These are phyloP conservation scores for Calliscelio sp. DNA, from an alignment of 2,888 invertebrate species.

Conservation along the genomic window DNA sequence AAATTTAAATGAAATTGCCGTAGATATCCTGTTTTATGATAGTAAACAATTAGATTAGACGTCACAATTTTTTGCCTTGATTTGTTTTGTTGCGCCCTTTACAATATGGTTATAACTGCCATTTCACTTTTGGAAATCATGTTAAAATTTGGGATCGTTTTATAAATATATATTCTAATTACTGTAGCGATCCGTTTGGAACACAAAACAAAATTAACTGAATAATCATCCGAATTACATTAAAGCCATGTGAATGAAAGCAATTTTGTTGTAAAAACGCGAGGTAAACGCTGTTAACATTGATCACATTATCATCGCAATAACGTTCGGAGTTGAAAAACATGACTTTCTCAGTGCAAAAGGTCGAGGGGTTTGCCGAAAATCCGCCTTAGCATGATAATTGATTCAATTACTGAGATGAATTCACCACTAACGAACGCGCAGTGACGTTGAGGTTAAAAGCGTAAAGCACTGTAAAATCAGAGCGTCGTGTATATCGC, in stretches of 20 bases:
- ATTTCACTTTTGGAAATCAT: no score
- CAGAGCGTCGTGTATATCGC: slow-evolving; percentile 77
- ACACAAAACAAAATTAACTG: slow-evolving; percentile 2
- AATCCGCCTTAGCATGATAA: slow-evolving; percentile 85
- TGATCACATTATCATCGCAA: slow-evolving; percentile 56
- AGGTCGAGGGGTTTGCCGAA: slow-evolving; percentile 80
- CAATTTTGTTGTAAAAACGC: slow-evolving; percentile 30
- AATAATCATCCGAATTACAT: slow-evolving; percentile 8
- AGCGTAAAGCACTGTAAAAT: slow-evolving; percentile 83
- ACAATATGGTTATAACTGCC: not conserved
- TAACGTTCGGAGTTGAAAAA: slow-evolving; percentile 63
- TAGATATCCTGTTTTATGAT: not conserved
- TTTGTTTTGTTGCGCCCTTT: not conserved
- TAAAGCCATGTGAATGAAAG: not conserved
- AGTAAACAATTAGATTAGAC: slow-evolving; percentile 1
- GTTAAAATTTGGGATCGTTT: no score
- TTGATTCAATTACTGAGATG: slow-evolving; percentile 85
- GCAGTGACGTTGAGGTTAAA: slow-evolving; percentile 81
- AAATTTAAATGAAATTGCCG: slow-evolving; percentile 30
- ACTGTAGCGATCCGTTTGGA: not conserved
- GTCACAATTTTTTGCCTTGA: no score
- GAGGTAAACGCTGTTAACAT: slow-evolving; percentile 36
- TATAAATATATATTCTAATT: no score
- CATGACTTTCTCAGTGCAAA: slow-evolving; percentile 72
- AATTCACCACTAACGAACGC: slow-evolving; percentile 85